phyloP scores from a whole-genome alignment of 2,113 vertebrate genomes.

The Paramormyrops kingsleyae region DNA sequence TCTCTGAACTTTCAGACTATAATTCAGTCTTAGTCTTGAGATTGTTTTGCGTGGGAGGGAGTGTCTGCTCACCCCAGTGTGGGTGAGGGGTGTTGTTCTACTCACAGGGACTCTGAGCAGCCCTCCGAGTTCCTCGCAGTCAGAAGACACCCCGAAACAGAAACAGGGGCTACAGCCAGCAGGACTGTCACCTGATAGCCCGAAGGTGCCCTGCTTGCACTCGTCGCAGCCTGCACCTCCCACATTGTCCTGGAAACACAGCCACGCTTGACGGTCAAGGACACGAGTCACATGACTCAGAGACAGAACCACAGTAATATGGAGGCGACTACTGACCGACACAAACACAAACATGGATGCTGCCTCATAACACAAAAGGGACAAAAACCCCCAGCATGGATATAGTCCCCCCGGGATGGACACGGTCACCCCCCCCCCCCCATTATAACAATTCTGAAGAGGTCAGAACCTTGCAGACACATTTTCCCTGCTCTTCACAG shows the following conservation, averaged over 20 bases:
- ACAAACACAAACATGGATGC: not conserved
- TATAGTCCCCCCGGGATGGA: not conserved
- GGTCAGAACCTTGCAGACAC: slow-evolving; percentile 80
- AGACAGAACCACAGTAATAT: not conserved
- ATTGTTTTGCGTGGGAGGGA: not conserved
- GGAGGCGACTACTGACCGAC: not conserved
- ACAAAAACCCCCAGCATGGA: not conserved
- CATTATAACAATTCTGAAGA: not conserved
- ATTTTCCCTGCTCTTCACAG: slow-evolving; percentile 66
- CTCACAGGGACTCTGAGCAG: slow-evolving; percentile 69
- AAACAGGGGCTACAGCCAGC: slow-evolving; percentile 78
- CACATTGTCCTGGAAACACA: slow-evolving; percentile 68
- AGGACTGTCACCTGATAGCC: slow-evolving; percentile 52
- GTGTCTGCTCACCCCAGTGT: not conserved
- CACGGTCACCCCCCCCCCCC: too few relatives aligned
- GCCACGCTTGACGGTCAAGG: not conserved
- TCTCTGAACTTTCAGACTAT: not conserved
- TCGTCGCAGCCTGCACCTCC: slow-evolving; percentile 72
- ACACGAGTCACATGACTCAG: not conserved
- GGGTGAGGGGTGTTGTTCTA: slow-evolving; percentile 7
- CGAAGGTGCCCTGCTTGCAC: slow-evolving; percentile 73
- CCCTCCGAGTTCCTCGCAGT: slow-evolving; percentile 72
- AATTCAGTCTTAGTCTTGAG: not conserved
- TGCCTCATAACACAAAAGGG: not conserved
- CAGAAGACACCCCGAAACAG: slow-evolving; percentile 73